Evolutionary conservation across 2,888 invertebrate species (phyloP).

Genomic region (Choristoneura rosaceana): DNA sequence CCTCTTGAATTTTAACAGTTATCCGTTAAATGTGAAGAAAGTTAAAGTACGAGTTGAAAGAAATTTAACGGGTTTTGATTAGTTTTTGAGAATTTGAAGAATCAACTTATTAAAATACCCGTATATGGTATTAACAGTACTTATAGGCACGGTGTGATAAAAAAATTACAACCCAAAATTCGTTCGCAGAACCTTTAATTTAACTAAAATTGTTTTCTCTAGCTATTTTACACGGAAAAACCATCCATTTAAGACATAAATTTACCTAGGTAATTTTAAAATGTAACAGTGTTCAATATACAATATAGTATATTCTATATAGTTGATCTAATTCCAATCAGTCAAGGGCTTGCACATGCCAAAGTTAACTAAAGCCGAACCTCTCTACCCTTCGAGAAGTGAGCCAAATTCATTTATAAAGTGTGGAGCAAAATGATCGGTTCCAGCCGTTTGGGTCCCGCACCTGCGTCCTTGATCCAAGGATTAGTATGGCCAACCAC

Average conservation of each 20-base stretch:
- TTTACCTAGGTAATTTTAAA: neutral
- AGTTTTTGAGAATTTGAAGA: too few species aligned
- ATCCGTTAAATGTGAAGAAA: slow-evolving; percentile 38
- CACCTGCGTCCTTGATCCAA: slow-evolving; percentile 71
- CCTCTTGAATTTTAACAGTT: slow-evolving; percentile 43
- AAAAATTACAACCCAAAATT: slow-evolving; percentile 6
- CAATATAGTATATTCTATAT: slow-evolving; percentile 2
- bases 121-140: too few species aligned
- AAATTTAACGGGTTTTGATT: slow-evolving; percentile 17
- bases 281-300: neutral
- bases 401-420: slow-evolving; percentile 54
- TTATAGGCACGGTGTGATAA: neutral
- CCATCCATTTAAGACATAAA: too few species aligned
- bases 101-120: neutral
- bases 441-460: slow-evolving; percentile 56
- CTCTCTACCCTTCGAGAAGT: slow-evolving; percentile 48
- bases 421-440: slow-evolving; percentile 64
- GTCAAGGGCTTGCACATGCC: slow-evolving; percentile 45
- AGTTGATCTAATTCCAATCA: slow-evolving; percentile 28
- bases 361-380: slow-evolving; percentile 48
- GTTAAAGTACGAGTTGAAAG: slow-evolving; percentile 11
- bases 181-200: neutral
- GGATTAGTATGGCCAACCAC: slow-evolving; percentile 61
- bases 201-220: too few species aligned
- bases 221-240: neutral